Evolutionary conservation across 1,140 invertebrate species (phyloP).

Genomic region (Epicauta chinensis): DNA sequence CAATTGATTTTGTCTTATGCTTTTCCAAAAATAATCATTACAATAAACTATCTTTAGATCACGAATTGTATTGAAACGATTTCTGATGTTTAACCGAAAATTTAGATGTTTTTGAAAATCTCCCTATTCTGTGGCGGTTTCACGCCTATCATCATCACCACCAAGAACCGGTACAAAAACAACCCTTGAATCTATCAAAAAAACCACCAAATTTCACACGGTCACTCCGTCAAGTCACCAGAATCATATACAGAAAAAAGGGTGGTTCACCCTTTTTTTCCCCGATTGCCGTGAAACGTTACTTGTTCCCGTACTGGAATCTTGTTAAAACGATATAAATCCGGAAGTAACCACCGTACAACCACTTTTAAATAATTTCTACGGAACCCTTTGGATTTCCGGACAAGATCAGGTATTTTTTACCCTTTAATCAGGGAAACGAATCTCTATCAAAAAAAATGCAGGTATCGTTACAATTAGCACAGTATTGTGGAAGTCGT

Average conservation of each 20-base stretch:
- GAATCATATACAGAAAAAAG: constrained; percentile 23
- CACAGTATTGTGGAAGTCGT: constrained; percentile 5
- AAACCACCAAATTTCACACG: constrained; percentile 29
- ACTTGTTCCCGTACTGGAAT: constrained; percentile 4
- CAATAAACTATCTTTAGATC: too few relatives aligned
- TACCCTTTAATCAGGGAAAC: constrained; percentile 11
- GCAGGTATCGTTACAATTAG: constrained; percentile 15
- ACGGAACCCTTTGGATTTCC: constrained; percentile 19
- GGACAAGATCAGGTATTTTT: constrained; percentile 24
- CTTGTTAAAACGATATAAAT: constrained; percentile 34
- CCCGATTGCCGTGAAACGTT: too few relatives aligned
- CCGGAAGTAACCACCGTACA: constrained; percentile 31
- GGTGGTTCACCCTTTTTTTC: constrained; percentile 24
- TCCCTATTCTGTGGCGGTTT: too few relatives aligned
- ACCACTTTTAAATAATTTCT: constrained; percentile 27
- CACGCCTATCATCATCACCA: constrained; percentile 7
- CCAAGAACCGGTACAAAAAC: neutral
- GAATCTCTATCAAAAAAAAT: constrained; percentile 2
- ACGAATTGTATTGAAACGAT: too few relatives aligned
- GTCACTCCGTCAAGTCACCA: constrained; percentile 9
- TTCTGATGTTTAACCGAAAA: too few relatives aligned
- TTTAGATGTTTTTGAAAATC: too few relatives aligned
- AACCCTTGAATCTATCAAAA: constrained; percentile 7
- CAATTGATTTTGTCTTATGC: too few relatives aligned
- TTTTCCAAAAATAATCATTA: too few relatives aligned